Conservation (phyloP, 2,113 vertebrate genomes). For the Symphodus melops region DNA sequence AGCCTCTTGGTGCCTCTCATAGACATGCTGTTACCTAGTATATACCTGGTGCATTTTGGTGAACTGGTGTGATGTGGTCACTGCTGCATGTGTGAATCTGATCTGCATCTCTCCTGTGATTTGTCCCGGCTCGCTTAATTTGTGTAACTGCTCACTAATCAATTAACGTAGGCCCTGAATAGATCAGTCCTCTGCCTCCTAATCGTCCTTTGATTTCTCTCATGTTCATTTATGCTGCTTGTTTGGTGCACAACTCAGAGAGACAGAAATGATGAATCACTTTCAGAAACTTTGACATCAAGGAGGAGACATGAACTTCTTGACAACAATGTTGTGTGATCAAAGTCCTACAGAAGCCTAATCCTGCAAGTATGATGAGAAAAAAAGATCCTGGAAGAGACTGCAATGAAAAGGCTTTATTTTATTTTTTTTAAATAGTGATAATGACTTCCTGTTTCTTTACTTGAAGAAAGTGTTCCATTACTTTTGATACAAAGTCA, state of each 20-base stretch:
- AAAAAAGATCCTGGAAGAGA: not conserved
- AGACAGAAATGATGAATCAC: not conserved
- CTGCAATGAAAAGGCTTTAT: no score
- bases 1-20: conserved; percentile 2
- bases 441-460: no score
- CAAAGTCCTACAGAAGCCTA: not conserved
- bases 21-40: conserved; percentile 10
- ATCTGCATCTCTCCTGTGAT: conserved; percentile 40
- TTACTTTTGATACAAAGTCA: no score
- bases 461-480: no score
- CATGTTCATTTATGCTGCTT: not conserved
- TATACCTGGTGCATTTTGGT: conserved; percentile 22
- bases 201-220: conserved; percentile 39
- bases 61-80: not conserved
- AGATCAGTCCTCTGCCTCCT: conserved; percentile 28
- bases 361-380: not conserved
- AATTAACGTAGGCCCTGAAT: conserved; percentile 67
- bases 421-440: no score
- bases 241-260: not conserved
- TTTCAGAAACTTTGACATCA: not conserved
- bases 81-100: conserved; percentile 53
- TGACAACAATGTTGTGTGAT: not conserved
- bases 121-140: conserved; percentile 37
- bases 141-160: conserved; percentile 75
- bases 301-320: not conserved